These are phyloP conservation scores for Mayetiola destructor DNA, from an alignment of 2,888 invertebrate genomes.

Conservation along the genomic window DNA sequence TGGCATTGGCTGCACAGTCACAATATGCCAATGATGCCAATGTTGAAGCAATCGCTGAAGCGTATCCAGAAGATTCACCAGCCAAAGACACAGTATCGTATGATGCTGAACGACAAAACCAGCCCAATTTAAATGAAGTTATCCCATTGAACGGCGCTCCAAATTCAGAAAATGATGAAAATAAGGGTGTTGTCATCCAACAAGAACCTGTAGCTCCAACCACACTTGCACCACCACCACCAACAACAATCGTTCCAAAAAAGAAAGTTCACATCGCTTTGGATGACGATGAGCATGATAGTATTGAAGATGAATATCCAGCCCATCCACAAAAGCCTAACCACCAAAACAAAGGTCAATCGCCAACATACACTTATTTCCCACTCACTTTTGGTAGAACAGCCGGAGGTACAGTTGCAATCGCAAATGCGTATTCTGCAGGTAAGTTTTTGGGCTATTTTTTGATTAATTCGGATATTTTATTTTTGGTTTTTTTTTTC, in stretches of 20 bases:
- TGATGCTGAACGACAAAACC: neutral
- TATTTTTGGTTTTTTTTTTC: no score
- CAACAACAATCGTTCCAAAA: slow-evolving; percentile 7
- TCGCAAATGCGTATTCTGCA: slow-evolving; percentile 33
- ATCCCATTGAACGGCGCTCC: slow-evolving; percentile 8
- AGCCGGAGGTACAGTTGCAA: slow-evolving; percentile 32
- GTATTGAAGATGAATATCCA: slow-evolving; percentile 18
- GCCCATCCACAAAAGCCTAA: neutral
- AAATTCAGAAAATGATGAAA: neutral
- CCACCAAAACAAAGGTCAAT: neutral
- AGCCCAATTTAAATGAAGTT: slow-evolving; percentile 11
- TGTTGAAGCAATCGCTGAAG: slow-evolving; percentile 30
- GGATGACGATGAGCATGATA: slow-evolving; percentile 15
- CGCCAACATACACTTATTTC: slow-evolving; percentile 32
- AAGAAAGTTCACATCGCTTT: slow-evolving; percentile 16
- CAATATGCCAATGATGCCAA: slow-evolving; percentile 6
- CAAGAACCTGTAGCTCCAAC: neutral
- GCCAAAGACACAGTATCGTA: neutral
- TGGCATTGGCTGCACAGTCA: neutral
- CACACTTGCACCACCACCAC: neutral
- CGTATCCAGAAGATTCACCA: slow-evolving; percentile 26
- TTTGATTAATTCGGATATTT: no score
- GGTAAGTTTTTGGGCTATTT: no score
- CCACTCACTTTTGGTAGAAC: slow-evolving; percentile 34
- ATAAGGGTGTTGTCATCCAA: neutral